Conservation (phyloP, 2,113 vertebrate genomes). For the Amia ocellicauda region DNA sequence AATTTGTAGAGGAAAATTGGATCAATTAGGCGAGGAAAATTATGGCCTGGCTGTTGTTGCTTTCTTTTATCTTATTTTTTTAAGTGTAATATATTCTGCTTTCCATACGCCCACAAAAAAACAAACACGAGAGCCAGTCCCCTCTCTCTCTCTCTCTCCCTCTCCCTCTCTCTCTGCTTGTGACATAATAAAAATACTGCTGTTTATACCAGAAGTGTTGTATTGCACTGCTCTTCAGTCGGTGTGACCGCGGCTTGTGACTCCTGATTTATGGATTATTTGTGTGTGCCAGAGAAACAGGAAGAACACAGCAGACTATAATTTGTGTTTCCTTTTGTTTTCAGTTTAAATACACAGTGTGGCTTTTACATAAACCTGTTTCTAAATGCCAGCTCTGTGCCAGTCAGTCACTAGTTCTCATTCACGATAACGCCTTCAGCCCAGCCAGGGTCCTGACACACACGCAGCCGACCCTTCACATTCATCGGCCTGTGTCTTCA, state of each 20-base stretch:
- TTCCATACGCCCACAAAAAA: slow-evolving; percentile 22
- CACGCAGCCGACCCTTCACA: no score
- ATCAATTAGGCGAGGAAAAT: slow-evolving; percentile 45
- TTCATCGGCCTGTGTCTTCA: no score
- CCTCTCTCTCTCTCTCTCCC: background rate
- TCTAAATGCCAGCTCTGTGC: slow-evolving; percentile 8
- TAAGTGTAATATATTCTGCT: slow-evolving; percentile 15
- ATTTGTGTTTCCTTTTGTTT: slow-evolving; percentile 14
- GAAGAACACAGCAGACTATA: background rate
- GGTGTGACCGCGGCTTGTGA: slow-evolving; percentile 11
- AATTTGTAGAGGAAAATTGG: slow-evolving; percentile 41
- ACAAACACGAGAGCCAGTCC: slow-evolving; percentile 22
- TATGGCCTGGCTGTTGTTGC: slow-evolving; percentile 9
- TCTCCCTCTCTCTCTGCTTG: slow-evolving; percentile 27
- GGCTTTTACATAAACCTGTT: background rate
- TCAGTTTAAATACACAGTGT: slow-evolving; percentile 19
- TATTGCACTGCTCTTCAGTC: slow-evolving; percentile 20
- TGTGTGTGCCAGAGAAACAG: slow-evolving; percentile 24
- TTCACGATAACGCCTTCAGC: no score
- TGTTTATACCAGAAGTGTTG: slow-evolving; percentile 24
- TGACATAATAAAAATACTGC: slow-evolving; percentile 34
- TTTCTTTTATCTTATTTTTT: slow-evolving; percentile 15
- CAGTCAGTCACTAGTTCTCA: no score
- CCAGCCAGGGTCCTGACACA: no score
- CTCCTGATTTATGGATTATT: no score